Conservation (phyloP, 2,797 vertebrate species). For the Champsocephalus gunnari region DNA sequence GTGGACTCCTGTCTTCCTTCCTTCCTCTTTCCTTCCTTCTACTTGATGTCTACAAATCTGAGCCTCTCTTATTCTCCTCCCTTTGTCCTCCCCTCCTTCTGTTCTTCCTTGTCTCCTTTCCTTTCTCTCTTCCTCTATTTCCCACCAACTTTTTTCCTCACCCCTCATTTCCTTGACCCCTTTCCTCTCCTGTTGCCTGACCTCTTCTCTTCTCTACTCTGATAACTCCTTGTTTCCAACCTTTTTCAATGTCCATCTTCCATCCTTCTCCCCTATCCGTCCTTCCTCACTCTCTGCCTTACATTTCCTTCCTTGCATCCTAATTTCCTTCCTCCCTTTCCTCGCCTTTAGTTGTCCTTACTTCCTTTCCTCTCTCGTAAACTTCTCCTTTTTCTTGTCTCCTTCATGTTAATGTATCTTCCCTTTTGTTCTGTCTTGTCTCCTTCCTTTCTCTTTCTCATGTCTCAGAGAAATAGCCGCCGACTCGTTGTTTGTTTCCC, state of each 20-base stretch:
- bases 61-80: slow-evolving; percentile 5
- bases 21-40: background rate
- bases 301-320: background rate
- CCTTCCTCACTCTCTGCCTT: background rate
- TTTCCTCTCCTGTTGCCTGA: background rate
- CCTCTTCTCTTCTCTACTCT: background rate
- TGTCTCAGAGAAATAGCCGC: background rate
- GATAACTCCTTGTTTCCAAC: background rate
- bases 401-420: background rate
- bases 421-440: background rate
- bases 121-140: background rate
- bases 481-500: background rate
- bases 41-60: background rate
- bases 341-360: background rate
- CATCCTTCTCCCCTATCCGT: too few relatives aligned
- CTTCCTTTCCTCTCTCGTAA: background rate
- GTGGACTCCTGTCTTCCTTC: background rate
- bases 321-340: background rate
- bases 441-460: background rate
- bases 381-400: background rate
- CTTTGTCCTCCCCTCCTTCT: background rate
- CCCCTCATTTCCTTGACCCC: too few relatives aligned
- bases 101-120: background rate
- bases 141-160: too few relatives aligned
- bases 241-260: background rate